phyloP scores from a whole-genome alignment of 2,888 invertebrate species.

The Platynereis dumerilii region DNA sequence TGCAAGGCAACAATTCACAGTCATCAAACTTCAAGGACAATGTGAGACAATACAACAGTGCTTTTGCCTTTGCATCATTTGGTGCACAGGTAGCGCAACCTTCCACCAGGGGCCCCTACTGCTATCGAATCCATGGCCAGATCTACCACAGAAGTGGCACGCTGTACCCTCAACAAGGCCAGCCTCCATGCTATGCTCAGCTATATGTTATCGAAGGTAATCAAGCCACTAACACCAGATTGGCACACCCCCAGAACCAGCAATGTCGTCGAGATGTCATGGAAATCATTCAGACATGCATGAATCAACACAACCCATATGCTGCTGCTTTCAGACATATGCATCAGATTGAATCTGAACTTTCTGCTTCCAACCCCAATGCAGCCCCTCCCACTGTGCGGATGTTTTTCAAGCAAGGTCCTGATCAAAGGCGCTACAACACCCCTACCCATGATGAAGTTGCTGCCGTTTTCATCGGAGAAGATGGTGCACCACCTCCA shows the following conservation, averaged over 20 bases:
- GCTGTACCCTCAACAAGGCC: neutral
- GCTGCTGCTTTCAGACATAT: neutral
- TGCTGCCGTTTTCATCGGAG: too few species aligned
- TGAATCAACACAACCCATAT: neutral
- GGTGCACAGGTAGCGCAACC: neutral
- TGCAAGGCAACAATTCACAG: too few species aligned
- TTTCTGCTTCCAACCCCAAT: too few species aligned
- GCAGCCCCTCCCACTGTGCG: neutral
- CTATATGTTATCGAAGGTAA: neutral
- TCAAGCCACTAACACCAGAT: neutral
- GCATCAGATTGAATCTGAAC: neutral
- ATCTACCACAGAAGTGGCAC: neutral
- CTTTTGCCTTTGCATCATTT: neutral
- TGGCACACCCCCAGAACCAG: neutral
- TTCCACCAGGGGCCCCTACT: neutral
- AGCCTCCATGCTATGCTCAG: neutral
- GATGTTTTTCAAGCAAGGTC: too few species aligned
- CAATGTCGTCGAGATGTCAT: neutral
- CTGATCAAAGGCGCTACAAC: too few species aligned
- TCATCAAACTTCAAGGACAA: too few species aligned
- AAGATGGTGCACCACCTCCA: slow-evolving; percentile 5
- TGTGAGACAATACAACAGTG: slow-evolving; percentile 16
- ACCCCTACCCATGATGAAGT: too few species aligned
- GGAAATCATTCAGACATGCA: neutral
- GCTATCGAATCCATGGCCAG: neutral